Percentiles rank a stretch among this genome's conserved stretches.
These are phyloP conservation scores for Trypoxylon attenuatum DNA, from an alignment of 2,888 invertebrate species.

Conservation along the genomic window DNA sequence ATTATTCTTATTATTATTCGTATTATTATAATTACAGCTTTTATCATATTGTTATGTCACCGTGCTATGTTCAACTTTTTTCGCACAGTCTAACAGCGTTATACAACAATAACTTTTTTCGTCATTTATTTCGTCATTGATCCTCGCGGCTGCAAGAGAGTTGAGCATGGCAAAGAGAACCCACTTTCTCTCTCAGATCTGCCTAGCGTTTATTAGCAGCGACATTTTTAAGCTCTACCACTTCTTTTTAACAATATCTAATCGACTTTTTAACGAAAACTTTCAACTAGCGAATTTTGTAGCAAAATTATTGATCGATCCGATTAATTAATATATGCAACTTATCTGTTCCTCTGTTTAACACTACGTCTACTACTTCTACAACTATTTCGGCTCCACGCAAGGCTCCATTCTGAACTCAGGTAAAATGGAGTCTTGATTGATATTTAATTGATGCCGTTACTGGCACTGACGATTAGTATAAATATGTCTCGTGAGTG, in stretches of 20 bases:
- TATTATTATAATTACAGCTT: conserved; percentile 59
- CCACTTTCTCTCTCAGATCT: conserved; percentile 53
- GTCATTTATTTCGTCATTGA: too few relatives aligned
- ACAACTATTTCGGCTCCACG: conserved; percentile 80
- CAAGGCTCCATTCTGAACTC: conserved; percentile 88
- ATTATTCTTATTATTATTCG: too few relatives aligned
- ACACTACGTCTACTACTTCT: conserved; percentile 71
- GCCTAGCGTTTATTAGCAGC: conserved; percentile 62
- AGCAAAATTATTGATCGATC: conserved; percentile 39
- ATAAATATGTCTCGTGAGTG: conserved; percentile 69
- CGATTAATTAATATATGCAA: conserved; percentile 48
- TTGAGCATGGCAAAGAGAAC: conserved; percentile 54
- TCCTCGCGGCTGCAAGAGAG: conserved; percentile 32
- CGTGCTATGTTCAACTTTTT: conserved; percentile 60
- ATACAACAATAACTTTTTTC: too few relatives aligned
- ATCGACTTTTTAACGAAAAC: conserved; percentile 35
- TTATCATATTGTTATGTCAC: conserved; percentile 56
- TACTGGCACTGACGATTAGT: conserved; percentile 63
- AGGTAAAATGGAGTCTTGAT: conserved; percentile 85
- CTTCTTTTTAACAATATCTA: conserved; percentile 50
- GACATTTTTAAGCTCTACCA: conserved; percentile 66
- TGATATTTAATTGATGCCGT: conserved; percentile 66
- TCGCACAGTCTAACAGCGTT: conserved; percentile 14
- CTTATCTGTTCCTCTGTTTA: conserved; percentile 71
- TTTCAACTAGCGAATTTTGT: conserved; percentile 39